These are phyloP conservation scores for Bubalus kerabau DNA, from an alignment of 2,113 vertebrate species.

Conservation along the genomic window DNA sequence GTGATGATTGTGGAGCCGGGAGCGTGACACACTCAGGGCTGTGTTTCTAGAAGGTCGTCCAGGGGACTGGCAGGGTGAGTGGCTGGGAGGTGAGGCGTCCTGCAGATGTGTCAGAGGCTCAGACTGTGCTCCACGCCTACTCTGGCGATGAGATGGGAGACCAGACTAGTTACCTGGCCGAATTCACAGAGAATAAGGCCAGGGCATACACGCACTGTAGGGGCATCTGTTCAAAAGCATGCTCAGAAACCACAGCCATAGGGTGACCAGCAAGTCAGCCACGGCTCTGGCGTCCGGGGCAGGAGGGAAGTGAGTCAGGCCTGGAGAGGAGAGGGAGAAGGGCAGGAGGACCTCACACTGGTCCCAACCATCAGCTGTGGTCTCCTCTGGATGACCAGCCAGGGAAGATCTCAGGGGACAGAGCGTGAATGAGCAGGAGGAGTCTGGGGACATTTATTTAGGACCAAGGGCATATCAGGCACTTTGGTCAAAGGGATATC, in stretches of 20 bases:
- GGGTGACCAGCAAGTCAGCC: neutral
- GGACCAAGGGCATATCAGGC: neutral
- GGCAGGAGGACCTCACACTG: neutral
- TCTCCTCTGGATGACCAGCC: neutral
- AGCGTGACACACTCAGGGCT: accelerated
- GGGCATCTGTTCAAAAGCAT: neutral
- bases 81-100: neutral
- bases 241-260: neutral
- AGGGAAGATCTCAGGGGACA: neutral
- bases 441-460: neutral
- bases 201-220: accelerated
- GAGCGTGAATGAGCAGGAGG: neutral
- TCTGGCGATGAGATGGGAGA: neutral
- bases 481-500: neutral
- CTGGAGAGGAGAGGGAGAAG: neutral
- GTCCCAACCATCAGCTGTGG: neutral
- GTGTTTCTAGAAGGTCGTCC: neutral
- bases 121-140: neutral
- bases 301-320: neutral
- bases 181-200: neutral
- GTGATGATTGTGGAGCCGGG: neutral
- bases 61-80: neutral
- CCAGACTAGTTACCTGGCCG: neutral
- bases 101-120: neutral
- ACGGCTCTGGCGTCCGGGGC: accelerated